Evolutionary conservation across 2,113 vertebrate genomes (phyloP).

Genomic region (Pogonocichla stellata): DNA sequence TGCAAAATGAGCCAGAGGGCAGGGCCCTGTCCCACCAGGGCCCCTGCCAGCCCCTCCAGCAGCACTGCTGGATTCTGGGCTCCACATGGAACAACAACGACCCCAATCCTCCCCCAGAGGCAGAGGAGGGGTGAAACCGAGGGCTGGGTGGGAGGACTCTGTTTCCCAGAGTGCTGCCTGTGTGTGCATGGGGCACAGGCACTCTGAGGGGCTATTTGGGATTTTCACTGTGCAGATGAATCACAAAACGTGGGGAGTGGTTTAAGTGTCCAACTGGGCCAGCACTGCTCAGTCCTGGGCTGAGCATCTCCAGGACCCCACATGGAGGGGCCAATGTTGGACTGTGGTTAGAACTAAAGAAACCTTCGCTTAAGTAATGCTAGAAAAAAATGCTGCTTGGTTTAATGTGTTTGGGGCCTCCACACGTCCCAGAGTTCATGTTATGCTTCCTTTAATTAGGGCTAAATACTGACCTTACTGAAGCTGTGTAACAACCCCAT

Average conservation of each 20-base stretch:
- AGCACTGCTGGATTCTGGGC: accelerated
- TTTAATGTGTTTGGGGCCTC: neutral
- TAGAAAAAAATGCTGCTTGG: neutral
- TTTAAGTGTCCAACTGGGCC: accelerated
- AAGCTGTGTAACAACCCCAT: neutral
- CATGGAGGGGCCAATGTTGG: neutral
- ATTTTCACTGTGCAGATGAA: neutral
- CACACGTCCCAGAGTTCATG: accelerated
- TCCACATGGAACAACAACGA: accelerated
- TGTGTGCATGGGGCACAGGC: accelerated
- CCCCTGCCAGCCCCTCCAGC: neutral
- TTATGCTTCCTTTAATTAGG: conserved; percentile 26
- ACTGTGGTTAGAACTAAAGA: neutral
- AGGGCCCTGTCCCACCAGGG: accelerated
- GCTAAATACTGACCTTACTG: neutral
- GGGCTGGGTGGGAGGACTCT: accelerated
- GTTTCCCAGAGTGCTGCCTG: neutral
- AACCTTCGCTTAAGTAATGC: neutral
- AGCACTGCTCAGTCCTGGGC: neutral
- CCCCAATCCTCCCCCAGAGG: neutral
- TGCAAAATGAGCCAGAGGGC: accelerated
- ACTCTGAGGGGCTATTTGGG: accelerated
- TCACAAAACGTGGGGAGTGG: accelerated
- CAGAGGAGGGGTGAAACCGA: too few relatives aligned
- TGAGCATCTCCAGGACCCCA: neutral